A percentile compares a stretch with the other conserved stretches of the same genome.
phyloP scores from a whole-genome alignment of 2,797 vertebrate genomes.

The Astyanax mexicanus region DNA sequence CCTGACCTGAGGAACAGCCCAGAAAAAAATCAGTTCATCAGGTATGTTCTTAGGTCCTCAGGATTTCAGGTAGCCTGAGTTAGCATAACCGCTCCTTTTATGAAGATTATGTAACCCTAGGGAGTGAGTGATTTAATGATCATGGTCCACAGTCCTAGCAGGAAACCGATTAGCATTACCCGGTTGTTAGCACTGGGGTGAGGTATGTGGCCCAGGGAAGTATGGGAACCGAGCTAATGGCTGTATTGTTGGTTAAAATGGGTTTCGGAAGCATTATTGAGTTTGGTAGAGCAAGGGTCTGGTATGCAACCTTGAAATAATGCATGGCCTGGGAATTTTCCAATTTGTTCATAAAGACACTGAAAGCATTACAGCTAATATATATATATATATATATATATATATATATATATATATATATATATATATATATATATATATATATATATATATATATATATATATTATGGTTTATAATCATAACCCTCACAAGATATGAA shows the following conservation, averaged over 20 bases:
- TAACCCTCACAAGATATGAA: background rate
- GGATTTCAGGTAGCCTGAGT: constrained; percentile 11
- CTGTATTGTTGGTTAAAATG: constrained; percentile 7
- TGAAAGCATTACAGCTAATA: background rate
- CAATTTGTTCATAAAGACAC: background rate
- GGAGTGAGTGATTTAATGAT: constrained; percentile 16
- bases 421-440: too few relatives aligned
- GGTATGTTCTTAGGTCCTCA: constrained; percentile 17
- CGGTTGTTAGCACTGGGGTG: constrained; percentile 34
- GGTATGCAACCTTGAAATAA: background rate
- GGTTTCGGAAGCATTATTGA: constrained; percentile 21
- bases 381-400: too few relatives aligned
- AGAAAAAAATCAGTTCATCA: constrained; percentile 1
- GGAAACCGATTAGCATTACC: constrained; percentile 46
- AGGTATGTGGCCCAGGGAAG: constrained; percentile 38
- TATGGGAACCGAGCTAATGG: constrained; percentile 25
- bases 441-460: too few relatives aligned
- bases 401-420: too few relatives aligned
- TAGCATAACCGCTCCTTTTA: background rate
- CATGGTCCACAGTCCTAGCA: background rate
- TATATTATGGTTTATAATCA: constrained; percentile 1
- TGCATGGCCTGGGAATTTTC: background rate
- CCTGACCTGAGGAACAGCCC: constrained; percentile 17
- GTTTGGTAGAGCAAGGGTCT: background rate
- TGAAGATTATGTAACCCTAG: constrained; percentile 6